Percentiles rank a stretch among this genome's conserved stretches.
phyloP scores from a whole-genome alignment of 1,140 invertebrate genomes.

The Drosophila nannoptera region DNA sequence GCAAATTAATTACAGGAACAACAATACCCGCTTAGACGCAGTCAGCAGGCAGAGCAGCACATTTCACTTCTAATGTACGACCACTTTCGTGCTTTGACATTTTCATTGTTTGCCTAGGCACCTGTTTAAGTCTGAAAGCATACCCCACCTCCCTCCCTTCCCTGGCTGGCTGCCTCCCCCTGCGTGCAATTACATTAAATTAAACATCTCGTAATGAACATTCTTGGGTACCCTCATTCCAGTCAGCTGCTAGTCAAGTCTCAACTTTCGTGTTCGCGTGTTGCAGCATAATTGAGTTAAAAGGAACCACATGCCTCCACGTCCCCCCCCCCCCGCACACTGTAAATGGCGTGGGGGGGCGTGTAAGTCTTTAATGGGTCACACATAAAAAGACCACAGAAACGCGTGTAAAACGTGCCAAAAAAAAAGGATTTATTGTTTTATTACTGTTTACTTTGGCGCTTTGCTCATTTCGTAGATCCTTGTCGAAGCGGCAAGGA shows the following conservation, averaged over 20 bases:
- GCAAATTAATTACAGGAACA: background rate
- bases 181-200: conserved; percentile 59
- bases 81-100: conserved; percentile 42
- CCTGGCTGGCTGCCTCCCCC: background rate
- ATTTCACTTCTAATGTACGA: conserved; percentile 26
- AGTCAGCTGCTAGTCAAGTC: conserved; percentile 9
- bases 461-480: background rate
- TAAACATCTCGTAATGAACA: conserved; percentile 70
- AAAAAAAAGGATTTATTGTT: conserved; percentile 29
- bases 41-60: conserved; percentile 13
- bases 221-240: conserved; percentile 40
- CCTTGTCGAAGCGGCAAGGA: background rate
- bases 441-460: conserved; percentile 16
- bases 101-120: conserved; percentile 30
- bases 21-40: conserved; percentile 2
- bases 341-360: background rate
- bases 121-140: background rate
- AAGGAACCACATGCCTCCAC: conserved; percentile 5
- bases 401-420: conserved; percentile 21
- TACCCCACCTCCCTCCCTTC: background rate
- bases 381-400: conserved; percentile 31
- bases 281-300: conserved; percentile 67
- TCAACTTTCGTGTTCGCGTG: conserved; percentile 46
- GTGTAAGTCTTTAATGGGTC: conserved; percentile 9
- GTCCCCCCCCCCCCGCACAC: background rate